Evolutionary conservation across 1,140 invertebrate genomes (phyloP), one percentile per base, ranked within the genome.

Genomic region (Pseudomyrmex gracilis): DNA sequence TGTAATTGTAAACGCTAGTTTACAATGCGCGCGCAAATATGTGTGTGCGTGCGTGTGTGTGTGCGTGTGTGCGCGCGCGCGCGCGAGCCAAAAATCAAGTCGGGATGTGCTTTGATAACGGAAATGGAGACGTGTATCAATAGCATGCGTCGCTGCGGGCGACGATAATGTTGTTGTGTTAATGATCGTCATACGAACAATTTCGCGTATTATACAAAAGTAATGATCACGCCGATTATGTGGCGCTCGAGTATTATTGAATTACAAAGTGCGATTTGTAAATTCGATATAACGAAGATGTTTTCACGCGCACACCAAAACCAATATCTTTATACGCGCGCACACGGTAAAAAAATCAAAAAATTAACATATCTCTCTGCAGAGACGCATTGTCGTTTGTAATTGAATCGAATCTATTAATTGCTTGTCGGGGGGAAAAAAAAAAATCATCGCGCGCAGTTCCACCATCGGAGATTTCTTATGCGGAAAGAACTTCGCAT

Each of bases 1-100:
- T 90, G 90, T 89, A 88, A 90, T 83, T n/a, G 47, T 57, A 57
- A 58, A 87, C 66, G 34, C 58, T 12, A 13, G 15, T 71, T 55
- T 12, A 76, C 17, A n/a, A 3, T 2, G 2, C 5, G 15, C 13
- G 51, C 20, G 22, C 12, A 1, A 43, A 63, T 57, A 10, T 70
- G 34, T 1, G 43, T 12, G 7, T 24, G 67, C 57, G 61, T 67
- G 20, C 57, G 61, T 67, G 20, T 70, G 34, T 1, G 43, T 12
- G 7, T 24, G 67, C 57, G 61, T 67, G 20, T n/a, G n/a, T 2
- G 2, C 5, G 15, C 13, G 51, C 20, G 22, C 12, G 67, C 57
- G 61, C 60, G 20, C 0, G 9, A 2, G 24, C 17, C 60, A 34
- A 64, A 78, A 84, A 80, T n/a, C 12, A 47, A 70, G 10, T 70